These are phyloP conservation scores for Parauchenoglanis punctatus DNA, from an alignment of 2,797 vertebrate species.

Conservation along the genomic window DNA sequence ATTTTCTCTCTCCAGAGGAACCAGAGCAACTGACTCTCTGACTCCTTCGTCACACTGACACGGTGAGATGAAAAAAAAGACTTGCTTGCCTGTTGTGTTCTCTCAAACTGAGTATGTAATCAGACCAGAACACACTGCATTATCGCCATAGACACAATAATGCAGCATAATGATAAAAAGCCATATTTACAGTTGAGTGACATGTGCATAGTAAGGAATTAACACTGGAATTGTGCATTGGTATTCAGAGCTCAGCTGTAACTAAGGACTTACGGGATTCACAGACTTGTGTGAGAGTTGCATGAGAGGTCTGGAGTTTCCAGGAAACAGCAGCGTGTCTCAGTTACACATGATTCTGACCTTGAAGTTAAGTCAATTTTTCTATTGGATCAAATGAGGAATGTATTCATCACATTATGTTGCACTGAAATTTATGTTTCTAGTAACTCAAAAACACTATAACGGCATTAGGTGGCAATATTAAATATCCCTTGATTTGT, in stretches of 20 bases:
- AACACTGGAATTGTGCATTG: background rate
- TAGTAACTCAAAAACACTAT: background rate
- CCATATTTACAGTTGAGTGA: background rate
- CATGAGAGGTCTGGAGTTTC: background rate
- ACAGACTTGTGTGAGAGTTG: background rate
- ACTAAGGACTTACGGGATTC: background rate
- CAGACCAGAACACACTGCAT: constrained; percentile 34
- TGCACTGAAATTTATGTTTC: background rate
- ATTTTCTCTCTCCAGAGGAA: constrained; percentile 24
- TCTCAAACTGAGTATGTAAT: constrained; percentile 21
- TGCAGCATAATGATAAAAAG: background rate
- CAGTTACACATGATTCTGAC: background rate
- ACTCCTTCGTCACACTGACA: constrained; percentile 17
- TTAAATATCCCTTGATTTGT: background rate
- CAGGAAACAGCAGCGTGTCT: background rate
- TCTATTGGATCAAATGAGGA: background rate
- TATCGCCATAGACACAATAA: background rate
- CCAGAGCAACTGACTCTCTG: constrained; percentile 15
- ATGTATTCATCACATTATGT: background rate
- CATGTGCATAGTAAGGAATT: background rate
- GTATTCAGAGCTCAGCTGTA: background rate
- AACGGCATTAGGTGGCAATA: background rate
- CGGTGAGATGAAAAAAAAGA: constrained; percentile 8
- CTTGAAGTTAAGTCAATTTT: background rate
- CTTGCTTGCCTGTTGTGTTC: background rate